phyloP scores from a whole-genome alignment of 2,888 invertebrate species.

The Ochlodes sylvanus region DNA sequence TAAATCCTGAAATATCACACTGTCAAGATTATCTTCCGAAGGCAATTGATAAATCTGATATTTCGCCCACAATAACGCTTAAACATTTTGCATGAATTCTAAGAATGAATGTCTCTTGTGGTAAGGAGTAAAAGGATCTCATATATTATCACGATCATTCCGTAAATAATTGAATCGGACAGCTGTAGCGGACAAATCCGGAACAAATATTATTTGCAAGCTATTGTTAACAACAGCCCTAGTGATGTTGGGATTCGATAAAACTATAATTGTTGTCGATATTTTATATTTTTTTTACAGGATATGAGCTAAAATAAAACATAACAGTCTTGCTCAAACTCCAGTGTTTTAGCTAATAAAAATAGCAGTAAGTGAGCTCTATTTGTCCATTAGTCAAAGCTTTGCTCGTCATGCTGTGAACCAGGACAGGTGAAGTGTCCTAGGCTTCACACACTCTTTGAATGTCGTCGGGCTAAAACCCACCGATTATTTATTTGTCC shows the following conservation, averaged over 20 bases:
- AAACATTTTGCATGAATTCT: conserved; percentile 4
- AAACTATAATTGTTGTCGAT: background rate
- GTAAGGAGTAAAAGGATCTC: conserved; percentile 40
- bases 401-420: too few relatives aligned
- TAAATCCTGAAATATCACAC: conserved; percentile 20
- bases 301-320: too few relatives aligned
- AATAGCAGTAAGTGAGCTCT: too few relatives aligned
- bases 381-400: too few relatives aligned
- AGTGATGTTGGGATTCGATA: conserved; percentile 40
- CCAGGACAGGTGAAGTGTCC: too few relatives aligned
- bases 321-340: too few relatives aligned
- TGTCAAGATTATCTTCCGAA: conserved; percentile 12
- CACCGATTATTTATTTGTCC: too few relatives aligned
- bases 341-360: too few relatives aligned
- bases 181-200: conserved; percentile 50
- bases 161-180: conserved; percentile 57
- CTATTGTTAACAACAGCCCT: conserved; percentile 41
- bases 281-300: too few relatives aligned
- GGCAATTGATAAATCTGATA: conserved; percentile 14
- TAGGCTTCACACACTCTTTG: too few relatives aligned
- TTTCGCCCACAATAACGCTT: conserved; percentile 7
- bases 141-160: conserved; percentile 49
- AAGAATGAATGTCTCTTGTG: conserved; percentile 14
- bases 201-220: conserved; percentile 52
- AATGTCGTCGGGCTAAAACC: too few relatives aligned